Evolutionary conservation across 2,888 invertebrate genomes (phyloP).

Genomic region (Lypha dubia): DNA sequence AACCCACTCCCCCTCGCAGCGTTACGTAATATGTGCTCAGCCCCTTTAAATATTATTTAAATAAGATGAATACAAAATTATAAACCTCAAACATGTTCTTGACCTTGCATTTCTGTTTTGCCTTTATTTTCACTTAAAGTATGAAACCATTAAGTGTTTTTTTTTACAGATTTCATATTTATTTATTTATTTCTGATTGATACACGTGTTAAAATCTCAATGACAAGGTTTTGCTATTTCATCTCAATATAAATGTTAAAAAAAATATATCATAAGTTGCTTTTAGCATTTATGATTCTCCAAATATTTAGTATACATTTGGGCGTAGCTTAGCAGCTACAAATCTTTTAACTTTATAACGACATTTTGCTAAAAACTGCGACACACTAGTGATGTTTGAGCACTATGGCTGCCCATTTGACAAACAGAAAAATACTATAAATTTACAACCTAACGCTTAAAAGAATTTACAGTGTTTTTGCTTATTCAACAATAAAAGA

Average conservation of each 20-base stretch:
- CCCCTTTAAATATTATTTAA: background rate
- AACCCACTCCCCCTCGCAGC: no score
- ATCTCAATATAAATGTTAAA: background rate
- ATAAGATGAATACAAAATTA: background rate
- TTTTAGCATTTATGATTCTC: background rate
- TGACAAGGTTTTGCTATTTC: background rate
- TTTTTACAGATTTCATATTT: background rate
- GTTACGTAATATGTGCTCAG: no score
- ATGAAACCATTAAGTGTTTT: background rate
- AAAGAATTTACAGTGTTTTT: background rate
- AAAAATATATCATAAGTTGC: background rate
- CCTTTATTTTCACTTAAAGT: background rate
- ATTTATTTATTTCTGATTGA: background rate
- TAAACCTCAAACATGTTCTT: background rate
- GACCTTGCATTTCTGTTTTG: background rate
- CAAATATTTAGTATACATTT: background rate
- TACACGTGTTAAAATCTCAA: background rate
- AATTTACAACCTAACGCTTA: background rate
- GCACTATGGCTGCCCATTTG: background rate
- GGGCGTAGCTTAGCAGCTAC: background rate
- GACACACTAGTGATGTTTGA: background rate
- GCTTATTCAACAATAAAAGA: slow-evolving; percentile 4
- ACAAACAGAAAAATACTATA: background rate
- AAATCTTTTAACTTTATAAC: background rate
- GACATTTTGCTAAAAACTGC: background rate